Percentiles rank a stretch among this genome's conserved stretches.
phyloP scores from a whole-genome alignment of 2,888 invertebrate genomes.

The Congeria kusceri region DNA sequence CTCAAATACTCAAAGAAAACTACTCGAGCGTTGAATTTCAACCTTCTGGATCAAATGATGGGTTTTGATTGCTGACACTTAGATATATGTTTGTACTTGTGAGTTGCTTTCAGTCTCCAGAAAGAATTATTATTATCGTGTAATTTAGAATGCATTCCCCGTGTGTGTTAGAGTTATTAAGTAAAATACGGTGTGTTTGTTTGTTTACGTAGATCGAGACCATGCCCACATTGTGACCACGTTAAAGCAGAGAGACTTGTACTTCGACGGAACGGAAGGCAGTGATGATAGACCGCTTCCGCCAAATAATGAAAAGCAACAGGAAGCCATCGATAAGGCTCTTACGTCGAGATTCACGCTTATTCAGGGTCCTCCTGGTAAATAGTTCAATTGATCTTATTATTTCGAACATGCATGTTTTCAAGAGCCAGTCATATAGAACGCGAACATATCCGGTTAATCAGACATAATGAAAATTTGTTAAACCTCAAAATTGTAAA shows the following conservation, averaged over 20 bases:
- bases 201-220: conserved; percentile 12
- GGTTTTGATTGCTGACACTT: too few relatives aligned
- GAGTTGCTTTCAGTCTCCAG: too few relatives aligned
- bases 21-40: conserved; percentile 44
- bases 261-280: background rate
- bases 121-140: too few relatives aligned
- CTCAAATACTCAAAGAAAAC: conserved; percentile 49
- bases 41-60: conserved; percentile 32
- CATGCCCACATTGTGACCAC: conserved; percentile 1
- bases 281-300: conserved; percentile 34
- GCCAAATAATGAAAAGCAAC: conserved; percentile 60
- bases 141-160: too few relatives aligned
- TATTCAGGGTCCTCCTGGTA: conserved; percentile 74
- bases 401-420: background rate
- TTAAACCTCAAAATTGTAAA: too few relatives aligned
- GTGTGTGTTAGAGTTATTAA: too few relatives aligned
- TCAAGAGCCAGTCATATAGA: too few relatives aligned
- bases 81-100: too few relatives aligned
- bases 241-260: conserved; percentile 23
- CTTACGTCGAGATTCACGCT: conserved; percentile 54
- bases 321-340: conserved; percentile 65
- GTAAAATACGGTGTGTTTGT: too few relatives aligned
- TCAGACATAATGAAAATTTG: too few relatives aligned
- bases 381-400: background rate
- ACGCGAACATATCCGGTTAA: too few relatives aligned